Evolutionary conservation across 2,888 invertebrate genomes (phyloP).

Genomic region (Gari tellinella): DNA sequence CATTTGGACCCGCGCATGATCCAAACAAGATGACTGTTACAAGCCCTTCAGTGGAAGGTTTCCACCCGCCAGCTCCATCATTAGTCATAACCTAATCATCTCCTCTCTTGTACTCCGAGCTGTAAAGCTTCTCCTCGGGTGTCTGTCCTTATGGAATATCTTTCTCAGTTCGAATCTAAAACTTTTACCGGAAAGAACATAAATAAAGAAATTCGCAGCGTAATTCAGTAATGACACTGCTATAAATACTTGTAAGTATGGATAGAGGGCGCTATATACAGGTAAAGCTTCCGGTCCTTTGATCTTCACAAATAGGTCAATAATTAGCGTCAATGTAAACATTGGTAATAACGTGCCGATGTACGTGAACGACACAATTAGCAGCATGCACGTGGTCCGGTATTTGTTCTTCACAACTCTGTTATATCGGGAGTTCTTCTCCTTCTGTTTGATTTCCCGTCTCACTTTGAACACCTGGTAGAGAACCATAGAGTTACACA

Average conservation of each 20-base stretch:
- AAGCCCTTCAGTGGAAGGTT: background rate
- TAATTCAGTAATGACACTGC: constrained; percentile 75
- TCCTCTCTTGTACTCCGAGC: constrained; percentile 45
- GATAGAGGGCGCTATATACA: constrained; percentile 50
- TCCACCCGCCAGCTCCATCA: constrained; percentile 4
- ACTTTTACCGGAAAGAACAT: constrained; percentile 75
- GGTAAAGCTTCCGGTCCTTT: constrained; percentile 26
- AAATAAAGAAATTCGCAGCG: constrained; percentile 78
- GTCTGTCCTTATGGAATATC: constrained; percentile 51
- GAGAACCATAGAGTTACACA: constrained; percentile 77
- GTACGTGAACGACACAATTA: constrained; percentile 76
- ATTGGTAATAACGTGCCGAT: constrained; percentile 74
- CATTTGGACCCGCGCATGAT: too few relatives aligned
- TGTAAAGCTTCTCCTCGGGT: constrained; percentile 30
- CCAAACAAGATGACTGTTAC: too few relatives aligned
- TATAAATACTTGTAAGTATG: constrained; percentile 64
- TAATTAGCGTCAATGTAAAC: constrained; percentile 68
- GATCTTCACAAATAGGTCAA: constrained; percentile 64
- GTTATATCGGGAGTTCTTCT: constrained; percentile 27
- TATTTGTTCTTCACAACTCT: constrained; percentile 32
- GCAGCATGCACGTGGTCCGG: constrained; percentile 69
- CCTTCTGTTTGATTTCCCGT: constrained; percentile 40
- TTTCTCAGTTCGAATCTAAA: constrained; percentile 71
- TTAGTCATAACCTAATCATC: constrained; percentile 26
- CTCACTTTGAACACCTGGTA: constrained; percentile 67